phyloP scores from a whole-genome alignment of 2,113 vertebrate genomes.

The Semicossyphus pulcher region DNA sequence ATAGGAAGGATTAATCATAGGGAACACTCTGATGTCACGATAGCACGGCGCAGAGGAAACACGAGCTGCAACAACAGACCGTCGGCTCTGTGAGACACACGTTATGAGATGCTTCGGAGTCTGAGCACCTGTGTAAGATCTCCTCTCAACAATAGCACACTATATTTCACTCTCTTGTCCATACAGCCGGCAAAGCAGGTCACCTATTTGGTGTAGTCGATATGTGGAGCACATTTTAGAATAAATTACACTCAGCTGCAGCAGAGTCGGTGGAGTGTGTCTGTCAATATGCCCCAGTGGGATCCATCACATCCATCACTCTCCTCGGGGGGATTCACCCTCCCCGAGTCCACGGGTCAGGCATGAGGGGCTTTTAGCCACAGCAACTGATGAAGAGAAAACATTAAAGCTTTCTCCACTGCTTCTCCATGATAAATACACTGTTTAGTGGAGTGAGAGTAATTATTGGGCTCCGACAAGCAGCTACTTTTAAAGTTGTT shows the following conservation, averaged over 20 bases:
- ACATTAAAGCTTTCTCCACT: conserved; percentile 56
- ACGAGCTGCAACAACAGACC: conserved; percentile 28
- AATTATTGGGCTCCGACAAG: conserved; percentile 52
- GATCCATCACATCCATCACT: conserved; percentile 62
- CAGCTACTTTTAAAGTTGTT: conserved; percentile 32
- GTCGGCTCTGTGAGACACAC: conserved; percentile 44
- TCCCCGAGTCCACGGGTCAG: conserved; percentile 53
- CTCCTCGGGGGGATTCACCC: conserved; percentile 60
- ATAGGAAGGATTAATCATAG: conserved; percentile 71
- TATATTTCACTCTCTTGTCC: conserved; percentile 29
- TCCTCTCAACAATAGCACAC: conserved; percentile 21
- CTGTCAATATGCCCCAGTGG: conserved; percentile 67
- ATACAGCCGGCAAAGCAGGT: conserved; percentile 34
- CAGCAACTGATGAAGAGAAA: conserved; percentile 72
- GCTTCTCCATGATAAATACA: conserved; percentile 58
- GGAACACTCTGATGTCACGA: conserved; percentile 69
- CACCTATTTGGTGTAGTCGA: conserved; percentile 40
- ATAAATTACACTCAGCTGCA: conserved; percentile 54
- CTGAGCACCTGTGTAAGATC: conserved; percentile 25
- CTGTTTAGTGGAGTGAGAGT: conserved; percentile 46
- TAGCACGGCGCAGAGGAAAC: conserved; percentile 47
- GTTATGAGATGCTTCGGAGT: conserved; percentile 30
- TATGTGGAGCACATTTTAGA: conserved; percentile 52
- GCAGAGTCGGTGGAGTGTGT: conserved; percentile 49
- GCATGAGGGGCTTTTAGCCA: conserved; percentile 66